These are phyloP conservation scores for Drosophila aff. DNA, from an alignment of 1,140 invertebrate species.

Conservation along the genomic window DNA sequence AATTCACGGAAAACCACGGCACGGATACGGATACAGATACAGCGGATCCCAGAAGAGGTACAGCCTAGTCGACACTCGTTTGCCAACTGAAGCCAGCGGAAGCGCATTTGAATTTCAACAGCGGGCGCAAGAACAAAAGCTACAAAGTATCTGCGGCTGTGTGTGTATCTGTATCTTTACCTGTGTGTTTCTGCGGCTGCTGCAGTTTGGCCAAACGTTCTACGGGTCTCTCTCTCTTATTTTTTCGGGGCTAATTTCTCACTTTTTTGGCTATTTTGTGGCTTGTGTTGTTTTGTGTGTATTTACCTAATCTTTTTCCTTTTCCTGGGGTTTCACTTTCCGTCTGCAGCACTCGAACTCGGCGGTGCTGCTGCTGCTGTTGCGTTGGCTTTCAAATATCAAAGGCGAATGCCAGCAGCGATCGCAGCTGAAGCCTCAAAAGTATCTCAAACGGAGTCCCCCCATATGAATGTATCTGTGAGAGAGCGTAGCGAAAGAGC, in stretches of 20 bases:
- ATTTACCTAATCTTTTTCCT: slow-evolving; percentile 59
- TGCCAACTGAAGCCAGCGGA: slow-evolving; percentile 80
- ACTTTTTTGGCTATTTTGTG: slow-evolving; percentile 13
- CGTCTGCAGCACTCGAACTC: slow-evolving; percentile 57
- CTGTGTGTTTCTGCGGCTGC: slow-evolving; percentile 18
- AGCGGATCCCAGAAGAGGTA: slow-evolving; percentile 56
- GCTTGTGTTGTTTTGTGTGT: slow-evolving; percentile 26
- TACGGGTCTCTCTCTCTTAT: slow-evolving; percentile 15
- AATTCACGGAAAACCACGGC: slow-evolving; percentile 19
- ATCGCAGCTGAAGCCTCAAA: slow-evolving; percentile 47
- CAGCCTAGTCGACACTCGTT: slow-evolving; percentile 82
- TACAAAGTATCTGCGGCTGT: slow-evolving; percentile 39
- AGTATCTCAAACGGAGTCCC: slow-evolving; percentile 49
- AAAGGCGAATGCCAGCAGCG: slow-evolving; percentile 75
- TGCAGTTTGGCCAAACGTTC: slow-evolving; percentile 55
- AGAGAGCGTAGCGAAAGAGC: slow-evolving; percentile 11
- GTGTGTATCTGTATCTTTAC: slow-evolving; percentile 25
- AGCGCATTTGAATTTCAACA: slow-evolving; percentile 83
- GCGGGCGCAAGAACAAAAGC: slow-evolving; percentile 77
- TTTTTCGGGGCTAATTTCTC: slow-evolving; percentile 33
- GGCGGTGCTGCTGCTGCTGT: slow-evolving; percentile 36
- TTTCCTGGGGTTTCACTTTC: slow-evolving; percentile 64
- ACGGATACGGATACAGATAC: slow-evolving; percentile 23
- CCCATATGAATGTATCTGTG: not conserved
- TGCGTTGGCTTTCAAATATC: slow-evolving; percentile 78